Evolutionary conservation across 2,888 invertebrate genomes (phyloP).

Genomic region (Epicampocera succincta): DNA sequence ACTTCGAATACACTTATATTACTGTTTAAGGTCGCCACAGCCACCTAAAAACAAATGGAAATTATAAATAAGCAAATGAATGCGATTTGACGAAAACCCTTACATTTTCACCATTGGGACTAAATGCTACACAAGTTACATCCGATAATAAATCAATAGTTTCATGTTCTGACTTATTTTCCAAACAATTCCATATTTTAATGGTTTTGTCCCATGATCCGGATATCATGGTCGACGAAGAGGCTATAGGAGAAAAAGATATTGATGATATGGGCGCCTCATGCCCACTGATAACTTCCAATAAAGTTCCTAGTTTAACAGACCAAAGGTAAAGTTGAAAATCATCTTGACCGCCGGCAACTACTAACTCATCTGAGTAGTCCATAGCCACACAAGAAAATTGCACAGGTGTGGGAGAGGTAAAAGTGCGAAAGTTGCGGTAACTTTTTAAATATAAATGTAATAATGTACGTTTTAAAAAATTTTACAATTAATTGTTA

Average conservation of each 20-base stretch:
- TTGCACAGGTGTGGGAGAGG: slow-evolving; percentile 95
- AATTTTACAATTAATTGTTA: background rate
- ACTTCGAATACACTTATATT: slow-evolving; percentile 91
- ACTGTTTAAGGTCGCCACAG: slow-evolving; percentile 95
- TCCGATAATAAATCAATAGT: slow-evolving; percentile 90
- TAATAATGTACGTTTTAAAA: background rate
- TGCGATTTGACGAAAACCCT: slow-evolving; percentile 30
- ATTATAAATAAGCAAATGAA: background rate
- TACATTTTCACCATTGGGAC: slow-evolving; percentile 94
- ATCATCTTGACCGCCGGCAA: slow-evolving; percentile 96
- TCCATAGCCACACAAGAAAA: slow-evolving; percentile 95
- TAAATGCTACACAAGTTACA: slow-evolving; percentile 91
- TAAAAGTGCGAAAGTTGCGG: slow-evolving; percentile 98
- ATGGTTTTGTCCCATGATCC: slow-evolving; percentile 98
- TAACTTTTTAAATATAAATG: slow-evolving; percentile 85
- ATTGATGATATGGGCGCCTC: slow-evolving; percentile 94
- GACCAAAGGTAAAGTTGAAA: slow-evolving; percentile 99
- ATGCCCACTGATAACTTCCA: slow-evolving; percentile 96
- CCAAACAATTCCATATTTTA: slow-evolving; percentile 95
- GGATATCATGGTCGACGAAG: slow-evolving; percentile 90
- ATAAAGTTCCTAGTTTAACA: slow-evolving; percentile 92
- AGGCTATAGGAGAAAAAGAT: slow-evolving; percentile 88
- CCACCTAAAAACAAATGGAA: slow-evolving; percentile 83
- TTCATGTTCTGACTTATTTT: slow-evolving; percentile 90
- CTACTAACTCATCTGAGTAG: slow-evolving; percentile 94